Base-by-base conservation (phyloP, 2,797 vertebrate species). In the Gephyroberyx darwinii region DNA sequence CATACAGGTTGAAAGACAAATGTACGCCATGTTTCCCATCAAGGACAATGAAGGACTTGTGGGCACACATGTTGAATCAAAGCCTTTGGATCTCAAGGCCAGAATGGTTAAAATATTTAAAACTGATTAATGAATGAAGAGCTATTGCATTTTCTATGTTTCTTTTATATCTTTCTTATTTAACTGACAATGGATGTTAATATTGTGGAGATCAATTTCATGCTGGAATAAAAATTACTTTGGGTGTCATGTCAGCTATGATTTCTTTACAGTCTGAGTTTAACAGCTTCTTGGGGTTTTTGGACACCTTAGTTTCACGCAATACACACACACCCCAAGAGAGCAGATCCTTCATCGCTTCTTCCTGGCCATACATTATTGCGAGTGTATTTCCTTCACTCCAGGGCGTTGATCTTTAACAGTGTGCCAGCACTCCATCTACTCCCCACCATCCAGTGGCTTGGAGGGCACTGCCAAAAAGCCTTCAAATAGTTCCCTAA, bases 131-230 rank as follows among this genome's bases (percentile, higher is more conserved):
- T 3, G 56, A 60, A 45, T 1, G 19, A 77, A 43, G 65, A 81
- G 35, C 63, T 67, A 51, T 77, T 31, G 9, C 68, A 48, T 86
- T 90, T 92, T 86, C 74, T 83, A 89, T 70, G 67, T 89, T 89
- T 89, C 80, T 86, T 88, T 83, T 90, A 50, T 90, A 83, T 75
- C 39, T 79, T 82, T 90, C 90, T 89, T 83, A 92, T 92, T 91
- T 86, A 87, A 86, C 78, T 77, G 74, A 84, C 74, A 80, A 55
- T 82, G 73, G 77, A 71, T 91, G 76, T 89, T 72, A 66, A 84
- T 82, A 57, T 82, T 82, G 85, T 89, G 77, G 83, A 82, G 71
- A 86, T 86, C 69, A 77, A 84, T 85, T 86, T 82, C 72, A 85
- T 58, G 80, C 74, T 84, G 83, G 78, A 91, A 89, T 90, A 91